Evolutionary conservation across 2,888 invertebrate genomes (phyloP).

Genomic region (Cephus pulcher): DNA sequence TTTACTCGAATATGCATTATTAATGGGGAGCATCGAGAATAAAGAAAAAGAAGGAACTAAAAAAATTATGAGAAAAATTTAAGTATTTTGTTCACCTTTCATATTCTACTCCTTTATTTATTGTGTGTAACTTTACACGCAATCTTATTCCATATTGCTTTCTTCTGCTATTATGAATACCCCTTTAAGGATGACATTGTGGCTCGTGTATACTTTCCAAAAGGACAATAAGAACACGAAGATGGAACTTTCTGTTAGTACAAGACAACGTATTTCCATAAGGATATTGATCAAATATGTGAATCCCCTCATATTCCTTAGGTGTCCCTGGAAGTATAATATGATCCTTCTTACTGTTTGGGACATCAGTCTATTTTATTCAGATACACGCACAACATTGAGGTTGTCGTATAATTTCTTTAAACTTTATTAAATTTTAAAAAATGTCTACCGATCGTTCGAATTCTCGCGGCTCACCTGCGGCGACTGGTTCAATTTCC

Average conservation of each 20-base stretch:
- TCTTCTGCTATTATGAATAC: not conserved
- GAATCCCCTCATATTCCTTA: not conserved
- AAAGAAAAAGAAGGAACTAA: slow-evolving; percentile 17
- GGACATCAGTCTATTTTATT: not conserved
- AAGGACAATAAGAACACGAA: not conserved
- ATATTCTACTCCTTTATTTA: not conserved
- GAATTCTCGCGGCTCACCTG: slow-evolving; percentile 29
- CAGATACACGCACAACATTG: not conserved
- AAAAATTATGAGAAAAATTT: slow-evolving; percentile 25
- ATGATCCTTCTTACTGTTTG: not conserved
- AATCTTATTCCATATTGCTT: not conserved
- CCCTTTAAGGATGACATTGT: not conserved
- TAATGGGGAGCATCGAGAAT: slow-evolving; percentile 50
- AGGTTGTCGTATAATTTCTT: not conserved
- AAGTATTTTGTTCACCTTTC: not conserved
- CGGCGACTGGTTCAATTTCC: not conserved
- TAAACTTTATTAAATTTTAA: not conserved
- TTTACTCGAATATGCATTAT: slow-evolving; percentile 50
- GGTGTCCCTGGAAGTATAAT: not conserved
- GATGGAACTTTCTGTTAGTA: not conserved
- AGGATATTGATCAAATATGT: slow-evolving; percentile 40
- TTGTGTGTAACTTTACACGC: not conserved
- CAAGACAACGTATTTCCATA: slow-evolving; percentile 15
- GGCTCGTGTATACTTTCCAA: not conserved
- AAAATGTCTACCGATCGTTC: slow-evolving; percentile 33